A percentile compares a stretch with the other conserved stretches of the same genome.
These are phyloP conservation scores for Thalpophila matura DNA, from an alignment of 2,888 invertebrate genomes.

Conservation along the genomic window DNA sequence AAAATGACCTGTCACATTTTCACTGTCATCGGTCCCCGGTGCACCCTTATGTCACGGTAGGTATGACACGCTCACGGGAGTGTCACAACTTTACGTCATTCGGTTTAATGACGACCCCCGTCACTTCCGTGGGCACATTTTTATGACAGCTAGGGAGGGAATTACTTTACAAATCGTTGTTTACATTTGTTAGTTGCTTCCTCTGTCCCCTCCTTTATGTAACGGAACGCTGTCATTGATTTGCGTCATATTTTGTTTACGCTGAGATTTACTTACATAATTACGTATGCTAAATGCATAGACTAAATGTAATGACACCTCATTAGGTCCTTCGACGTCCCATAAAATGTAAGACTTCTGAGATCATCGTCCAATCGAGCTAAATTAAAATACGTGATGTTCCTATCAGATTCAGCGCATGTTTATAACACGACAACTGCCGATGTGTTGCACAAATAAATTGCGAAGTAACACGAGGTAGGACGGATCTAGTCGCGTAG, in stretches of 20 bases:
- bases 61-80: conserved; percentile 70
- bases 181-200: conserved; percentile 58
- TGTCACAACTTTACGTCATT: conserved; percentile 72
- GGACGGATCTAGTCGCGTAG: conserved; percentile 82
- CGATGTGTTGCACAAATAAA: conserved; percentile 72
- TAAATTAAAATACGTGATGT: conserved; percentile 45
- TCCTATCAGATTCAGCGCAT: conserved; percentile 22
- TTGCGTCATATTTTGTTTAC: conserved; percentile 22
- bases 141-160: conserved; percentile 61
- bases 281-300: conserved; percentile 19
- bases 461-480: conserved; percentile 70
- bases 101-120: conserved; percentile 70
- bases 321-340: conserved; percentile 4
- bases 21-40: conserved; percentile 69
- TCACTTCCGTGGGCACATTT: conserved; percentile 68
- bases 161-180: conserved; percentile 66
- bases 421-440: conserved; percentile 29
- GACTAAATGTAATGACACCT: conserved; percentile 16
- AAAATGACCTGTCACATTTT: conserved; percentile 72
- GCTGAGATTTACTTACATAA: background rate
- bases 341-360: conserved; percentile 29
- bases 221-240: conserved; percentile 37
- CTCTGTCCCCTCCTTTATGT: conserved; percentile 33
- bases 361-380: conserved; percentile 42
- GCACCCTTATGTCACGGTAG: conserved; percentile 67